A percentile compares a stretch with the other conserved stretches of the same genome.
Conservation (phyloP, 2,888 invertebrate genomes). For the Odontomyia ornata region DNA sequence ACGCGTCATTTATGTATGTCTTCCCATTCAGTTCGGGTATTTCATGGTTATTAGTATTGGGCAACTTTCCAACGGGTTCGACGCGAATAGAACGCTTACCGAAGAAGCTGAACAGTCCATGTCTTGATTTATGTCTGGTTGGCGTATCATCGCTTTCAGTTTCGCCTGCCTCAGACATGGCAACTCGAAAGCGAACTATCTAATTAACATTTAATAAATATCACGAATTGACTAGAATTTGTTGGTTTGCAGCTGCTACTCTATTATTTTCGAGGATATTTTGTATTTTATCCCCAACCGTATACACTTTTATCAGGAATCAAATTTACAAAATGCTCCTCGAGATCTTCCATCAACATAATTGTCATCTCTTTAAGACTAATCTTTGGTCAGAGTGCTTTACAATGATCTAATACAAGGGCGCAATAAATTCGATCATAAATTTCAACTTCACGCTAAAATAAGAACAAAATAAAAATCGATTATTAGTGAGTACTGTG, state of each 20-base stretch:
- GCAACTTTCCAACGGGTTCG: conserved; percentile 56
- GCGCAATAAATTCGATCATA: not conserved
- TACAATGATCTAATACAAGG: not conserved
- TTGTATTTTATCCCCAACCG: conserved; percentile 18
- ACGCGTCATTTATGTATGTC: not conserved
- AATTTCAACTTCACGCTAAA: not conserved
- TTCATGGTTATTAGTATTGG: conserved; percentile 44
- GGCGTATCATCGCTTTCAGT: conserved; percentile 27
- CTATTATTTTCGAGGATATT: not conserved
- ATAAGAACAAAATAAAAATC: conserved; percentile 28
- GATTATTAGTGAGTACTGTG: conserved; percentile 3
- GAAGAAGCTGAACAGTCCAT: conserved; percentile 56
- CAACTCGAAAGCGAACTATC: not conserved
- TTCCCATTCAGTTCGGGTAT: conserved; percentile 19
- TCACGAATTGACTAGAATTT: conserved; percentile 43
- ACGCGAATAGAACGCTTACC: conserved; percentile 62
- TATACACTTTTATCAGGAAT: conserved; percentile 2
- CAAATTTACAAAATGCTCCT: not conserved
- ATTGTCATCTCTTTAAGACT: conserved; percentile 7
- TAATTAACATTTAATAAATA: conserved; percentile 28
- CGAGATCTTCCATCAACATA: not conserved
- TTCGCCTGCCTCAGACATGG: conserved; percentile 2
- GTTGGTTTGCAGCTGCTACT: conserved; percentile 15
- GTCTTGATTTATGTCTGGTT: conserved; percentile 19
- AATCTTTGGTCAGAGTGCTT: not conserved